A percentile compares a stretch with the other conserved stretches of the same genome.
phyloP scores from a whole-genome alignment of 2,113 vertebrate species.

The sheep (Ovis aries) region DNA sequence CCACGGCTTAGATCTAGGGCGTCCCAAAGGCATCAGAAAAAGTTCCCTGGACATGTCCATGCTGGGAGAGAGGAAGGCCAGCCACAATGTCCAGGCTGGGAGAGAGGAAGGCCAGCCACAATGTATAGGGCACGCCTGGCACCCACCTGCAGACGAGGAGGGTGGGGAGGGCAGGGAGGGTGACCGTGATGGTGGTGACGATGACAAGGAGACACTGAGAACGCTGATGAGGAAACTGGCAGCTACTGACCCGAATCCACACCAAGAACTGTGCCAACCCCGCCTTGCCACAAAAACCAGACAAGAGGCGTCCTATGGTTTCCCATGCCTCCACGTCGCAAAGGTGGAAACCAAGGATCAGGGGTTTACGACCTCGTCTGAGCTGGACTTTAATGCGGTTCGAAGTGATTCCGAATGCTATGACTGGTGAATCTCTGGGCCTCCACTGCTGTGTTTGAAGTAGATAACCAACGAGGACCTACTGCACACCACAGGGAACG shows the following conservation, averaged over 20 bases:
- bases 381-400: not conserved
- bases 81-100: fast-evolving
- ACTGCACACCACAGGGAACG: fast-evolving
- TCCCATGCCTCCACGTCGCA: not conserved
- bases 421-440: not conserved
- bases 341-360: not conserved
- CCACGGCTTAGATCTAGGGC: not conserved
- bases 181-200: not conserved
- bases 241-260: fast-evolving
- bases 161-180: not conserved
- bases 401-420: not conserved
- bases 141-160: not conserved
- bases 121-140: fast-evolving
- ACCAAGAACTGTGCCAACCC: fast-evolving
- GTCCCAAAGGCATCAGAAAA: not conserved
- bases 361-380: not conserved
- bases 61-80: not conserved
- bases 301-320: fast-evolving
- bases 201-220: fast-evolving
- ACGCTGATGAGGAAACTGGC: fast-evolving
- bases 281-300: not conserved
- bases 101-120: not conserved
- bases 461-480: not conserved
- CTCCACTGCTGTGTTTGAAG: not conserved
- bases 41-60: not conserved